A percentile compares a stretch with the other conserved stretches of the same genome.
phyloP scores from a whole-genome alignment of 2,888 invertebrate genomes.

The Hypercompe scribonia region DNA sequence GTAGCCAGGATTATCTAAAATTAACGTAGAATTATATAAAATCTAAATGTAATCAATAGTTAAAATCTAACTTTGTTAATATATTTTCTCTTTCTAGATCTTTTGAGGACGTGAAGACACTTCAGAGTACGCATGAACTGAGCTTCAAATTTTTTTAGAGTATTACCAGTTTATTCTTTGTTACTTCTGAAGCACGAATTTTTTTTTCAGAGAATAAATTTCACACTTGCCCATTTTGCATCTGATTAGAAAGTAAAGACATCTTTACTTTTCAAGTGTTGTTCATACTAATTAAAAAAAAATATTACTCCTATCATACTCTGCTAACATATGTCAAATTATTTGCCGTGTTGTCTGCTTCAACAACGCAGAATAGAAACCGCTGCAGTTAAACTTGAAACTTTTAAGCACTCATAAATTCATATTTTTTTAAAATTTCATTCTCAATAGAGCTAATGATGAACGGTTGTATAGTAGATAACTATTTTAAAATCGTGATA shows the following conservation, averaged over 20 bases:
- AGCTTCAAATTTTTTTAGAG: background rate
- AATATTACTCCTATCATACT: too few relatives aligned
- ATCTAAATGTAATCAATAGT: too few relatives aligned
- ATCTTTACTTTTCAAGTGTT: too few relatives aligned
- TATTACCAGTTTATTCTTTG: background rate
- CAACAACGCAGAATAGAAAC: too few relatives aligned
- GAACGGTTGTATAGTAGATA: background rate
- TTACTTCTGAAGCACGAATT: background rate
- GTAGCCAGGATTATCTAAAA: slow-evolving; percentile 36
- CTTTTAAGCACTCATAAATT: background rate
- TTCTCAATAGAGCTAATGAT: too few relatives aligned
- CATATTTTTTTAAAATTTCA: too few relatives aligned
- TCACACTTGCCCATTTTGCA: too few relatives aligned
- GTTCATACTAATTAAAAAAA: too few relatives aligned
- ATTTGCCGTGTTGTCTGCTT: background rate
- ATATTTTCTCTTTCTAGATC: background rate
- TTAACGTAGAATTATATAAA: background rate
- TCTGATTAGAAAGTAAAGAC: too few relatives aligned
- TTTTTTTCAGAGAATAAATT: background rate
- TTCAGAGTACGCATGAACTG: background rate
- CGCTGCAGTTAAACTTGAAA: too few relatives aligned
- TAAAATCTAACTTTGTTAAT: too few relatives aligned
- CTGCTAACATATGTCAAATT: background rate
- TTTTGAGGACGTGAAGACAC: background rate
- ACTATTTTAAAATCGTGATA: too few relatives aligned